These are phyloP conservation scores for Rhinopithecus roxellana DNA, from an alignment of 2,113 vertebrate genomes.

Conservation along the genomic window DNA sequence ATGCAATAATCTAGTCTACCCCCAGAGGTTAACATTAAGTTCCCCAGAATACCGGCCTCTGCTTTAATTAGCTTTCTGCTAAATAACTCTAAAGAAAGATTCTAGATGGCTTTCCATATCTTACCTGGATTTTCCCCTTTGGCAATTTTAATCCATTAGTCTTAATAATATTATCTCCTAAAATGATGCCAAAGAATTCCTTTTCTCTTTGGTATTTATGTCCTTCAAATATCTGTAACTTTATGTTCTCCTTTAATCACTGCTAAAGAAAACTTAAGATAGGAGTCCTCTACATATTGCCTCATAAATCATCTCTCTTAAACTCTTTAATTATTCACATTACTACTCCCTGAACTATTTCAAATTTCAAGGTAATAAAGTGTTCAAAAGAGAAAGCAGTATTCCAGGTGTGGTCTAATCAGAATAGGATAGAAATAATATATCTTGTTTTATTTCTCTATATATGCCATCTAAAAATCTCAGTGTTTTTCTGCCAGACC, in stretches of 20 bases:
- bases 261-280: slow-evolving; percentile 48
- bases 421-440: slow-evolving; percentile 40
- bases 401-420: slow-evolving; percentile 51
- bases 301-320: slow-evolving; percentile 33
- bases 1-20: slow-evolving; percentile 31
- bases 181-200: slow-evolving; percentile 54
- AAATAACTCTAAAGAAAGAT: slow-evolving; percentile 48
- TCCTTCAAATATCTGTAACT: slow-evolving; percentile 49
- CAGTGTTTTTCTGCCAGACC: slow-evolving; percentile 43
- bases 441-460: slow-evolving; percentile 35
- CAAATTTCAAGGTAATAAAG: slow-evolving; percentile 52
- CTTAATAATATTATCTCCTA: slow-evolving; percentile 19
- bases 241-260: slow-evolving; percentile 52
- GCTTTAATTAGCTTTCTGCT: slow-evolving; percentile 39
- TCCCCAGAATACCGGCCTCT: slow-evolving; percentile 24
- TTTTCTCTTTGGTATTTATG: slow-evolving; percentile 46
- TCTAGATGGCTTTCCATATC: slow-evolving; percentile 15
- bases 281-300: slow-evolving; percentile 10
- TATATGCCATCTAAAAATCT: slow-evolving; percentile 43
- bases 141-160: slow-evolving; percentile 41
- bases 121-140: slow-evolving; percentile 45
- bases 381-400: slow-evolving; percentile 58
- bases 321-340: slow-evolving; percentile 51
- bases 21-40: slow-evolving; percentile 36
- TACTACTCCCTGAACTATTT: slow-evolving; percentile 35